Evolutionary conservation across 2,113 vertebrate species (phyloP).

Genomic region (Theropithecus gelada): DNA sequence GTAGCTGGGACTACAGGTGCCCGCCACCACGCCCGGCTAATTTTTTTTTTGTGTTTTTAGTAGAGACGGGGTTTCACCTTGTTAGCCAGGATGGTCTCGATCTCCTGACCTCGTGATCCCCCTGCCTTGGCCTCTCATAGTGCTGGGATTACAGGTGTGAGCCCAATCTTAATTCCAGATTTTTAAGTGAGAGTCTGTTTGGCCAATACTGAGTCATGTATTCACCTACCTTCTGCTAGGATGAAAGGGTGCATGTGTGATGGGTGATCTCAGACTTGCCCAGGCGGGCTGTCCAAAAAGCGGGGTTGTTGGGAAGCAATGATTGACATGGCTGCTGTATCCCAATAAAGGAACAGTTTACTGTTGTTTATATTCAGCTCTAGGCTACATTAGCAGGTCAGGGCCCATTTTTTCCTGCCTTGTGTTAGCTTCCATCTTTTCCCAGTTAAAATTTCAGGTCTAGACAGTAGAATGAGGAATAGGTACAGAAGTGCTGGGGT

Average conservation of each 20-base stretch:
- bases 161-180: too few species aligned
- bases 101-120: too few species aligned
- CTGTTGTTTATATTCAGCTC: slow-evolving; percentile 40
- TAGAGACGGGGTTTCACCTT: too few species aligned
- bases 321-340: not conserved
- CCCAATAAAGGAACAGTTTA: slow-evolving; percentile 36
- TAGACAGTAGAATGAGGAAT: not conserved
- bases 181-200: not conserved
- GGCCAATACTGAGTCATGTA: not conserved
- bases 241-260: not conserved
- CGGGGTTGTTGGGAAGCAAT: not conserved
- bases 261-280: not conserved
- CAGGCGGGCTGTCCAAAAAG: not conserved
- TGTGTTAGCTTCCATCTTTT: not conserved
- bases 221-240: not conserved
- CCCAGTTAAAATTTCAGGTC: not conserved
- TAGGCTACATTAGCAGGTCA: not conserved
- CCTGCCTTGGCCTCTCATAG: too few species aligned
- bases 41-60: too few species aligned
- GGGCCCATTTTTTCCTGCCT: not conserved
- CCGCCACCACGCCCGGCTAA: too few species aligned
- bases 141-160: too few species aligned
- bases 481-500: not conserved
- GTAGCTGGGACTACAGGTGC: too few species aligned
- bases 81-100: too few species aligned